Base-by-base conservation (phyloP, 2,113 vertebrate genomes). In the Rhabdornis inornatus region DNA sequence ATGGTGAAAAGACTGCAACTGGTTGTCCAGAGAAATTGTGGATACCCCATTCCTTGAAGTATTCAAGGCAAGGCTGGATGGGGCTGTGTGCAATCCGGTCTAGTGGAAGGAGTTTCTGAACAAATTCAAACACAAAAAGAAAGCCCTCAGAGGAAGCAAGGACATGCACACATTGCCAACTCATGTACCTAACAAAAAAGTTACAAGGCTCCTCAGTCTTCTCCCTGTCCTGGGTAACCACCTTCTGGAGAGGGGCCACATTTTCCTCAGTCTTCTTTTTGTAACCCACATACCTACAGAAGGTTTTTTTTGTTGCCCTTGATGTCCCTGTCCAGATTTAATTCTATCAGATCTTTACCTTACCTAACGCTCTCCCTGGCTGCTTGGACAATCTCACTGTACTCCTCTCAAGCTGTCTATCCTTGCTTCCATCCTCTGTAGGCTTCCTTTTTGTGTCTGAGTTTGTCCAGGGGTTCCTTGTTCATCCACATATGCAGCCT, bases 81-180 rank as follows among this genome's bases (percentile, higher is more conserved):
- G 7, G 25, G 13, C 45, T 47, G 59, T 60, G 16, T n/a, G 33
- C 16, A 60, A n/a, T 37, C n/a, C 52, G 14, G 6, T 68, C 45
- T 31, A 39, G 17, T 40, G 61, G 25, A 69, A 83, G 40, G 9
- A 69, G 21, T 6, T 76, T 45, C 47, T 69, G 61, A 66, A 40
- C 39, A 61, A 61, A 68, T 30, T 27, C 55, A 69, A 69, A 35
- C 55, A 47, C 16, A 40, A 61, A 60, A 76, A 55, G 9, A 14
- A 75, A 68, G 47, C 21, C 21, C 18, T 13, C 30, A 35, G 55
- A 68, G 30, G n/a, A 55, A 40, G 17, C 7, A 69, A 40, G n/a
- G 25, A 47, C 14, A 8, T 21, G 20, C 0, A 0, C 24, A 75
- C 28, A 13, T 19, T 53, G 39, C 7, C 1, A 1, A 12, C 17